Conservation (phyloP, 2,797 vertebrate species). For the Corythornis leucogaster region DNA sequence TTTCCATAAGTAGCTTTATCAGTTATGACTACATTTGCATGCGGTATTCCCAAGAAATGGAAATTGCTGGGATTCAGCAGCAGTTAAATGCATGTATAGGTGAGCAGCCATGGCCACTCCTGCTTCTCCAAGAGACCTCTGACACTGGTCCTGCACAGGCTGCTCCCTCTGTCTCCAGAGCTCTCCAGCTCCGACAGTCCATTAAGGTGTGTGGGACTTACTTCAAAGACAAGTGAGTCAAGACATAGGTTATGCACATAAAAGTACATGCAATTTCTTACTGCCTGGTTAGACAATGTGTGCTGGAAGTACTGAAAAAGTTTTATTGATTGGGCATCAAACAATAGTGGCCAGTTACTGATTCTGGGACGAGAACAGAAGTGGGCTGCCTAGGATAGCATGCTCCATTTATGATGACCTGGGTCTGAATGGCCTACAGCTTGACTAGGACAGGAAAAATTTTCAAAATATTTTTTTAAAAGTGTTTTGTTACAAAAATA, state of each 20-base stretch:
- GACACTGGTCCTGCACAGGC: background rate
- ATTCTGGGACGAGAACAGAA: background rate
- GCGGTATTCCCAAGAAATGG: background rate
- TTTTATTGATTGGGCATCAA: background rate
- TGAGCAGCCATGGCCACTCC: background rate
- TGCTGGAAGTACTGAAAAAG: background rate
- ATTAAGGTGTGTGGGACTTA: background rate
- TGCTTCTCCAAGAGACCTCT: background rate
- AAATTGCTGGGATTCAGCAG: background rate
- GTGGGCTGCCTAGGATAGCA: background rate
- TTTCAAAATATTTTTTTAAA: background rate
- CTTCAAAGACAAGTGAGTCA: background rate
- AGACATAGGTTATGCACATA: background rate
- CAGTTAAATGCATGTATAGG: background rate
- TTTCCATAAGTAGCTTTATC: background rate
- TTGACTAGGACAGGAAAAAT: background rate
- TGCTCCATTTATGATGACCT: background rate
- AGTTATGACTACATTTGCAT: background rate
- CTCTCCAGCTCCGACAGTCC: accelerated
- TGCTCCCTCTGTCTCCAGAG: background rate
- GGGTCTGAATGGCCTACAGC: background rate
- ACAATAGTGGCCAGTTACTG: background rate
- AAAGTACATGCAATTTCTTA: background rate
- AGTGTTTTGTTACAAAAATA: background rate
- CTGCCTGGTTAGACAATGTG: background rate